These are phyloP conservation scores for Phoenoteleia sp. DNA, from an alignment of 2,888 invertebrate genomes.

Conservation along the genomic window DNA sequence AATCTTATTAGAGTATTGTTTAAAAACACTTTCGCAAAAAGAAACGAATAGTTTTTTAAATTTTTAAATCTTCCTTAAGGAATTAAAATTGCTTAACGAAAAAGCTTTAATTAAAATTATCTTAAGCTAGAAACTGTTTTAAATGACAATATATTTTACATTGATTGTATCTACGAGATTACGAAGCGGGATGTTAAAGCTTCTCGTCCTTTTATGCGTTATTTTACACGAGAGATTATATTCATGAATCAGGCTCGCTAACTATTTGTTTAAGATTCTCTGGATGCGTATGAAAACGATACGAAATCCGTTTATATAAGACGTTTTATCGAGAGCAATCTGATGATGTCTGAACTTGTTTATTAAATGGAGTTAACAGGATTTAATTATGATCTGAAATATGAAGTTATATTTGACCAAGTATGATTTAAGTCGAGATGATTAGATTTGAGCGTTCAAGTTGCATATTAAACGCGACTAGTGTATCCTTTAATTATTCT, in stretches of 20 bases:
- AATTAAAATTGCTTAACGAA: too few relatives aligned
- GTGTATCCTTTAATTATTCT: slow-evolving; percentile 3
- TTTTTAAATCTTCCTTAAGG: too few relatives aligned
- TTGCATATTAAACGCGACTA: slow-evolving; percentile 20
- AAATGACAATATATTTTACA: neutral
- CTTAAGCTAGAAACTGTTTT: neutral
- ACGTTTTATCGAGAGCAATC: neutral
- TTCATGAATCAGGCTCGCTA: neutral
- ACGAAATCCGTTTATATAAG: slow-evolving; percentile 11
- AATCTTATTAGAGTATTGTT: too few relatives aligned
- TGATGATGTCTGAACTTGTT: slow-evolving; percentile 24
- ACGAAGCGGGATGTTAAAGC: neutral
- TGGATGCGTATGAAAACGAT: neutral
- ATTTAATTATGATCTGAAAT: slow-evolving; percentile 35
- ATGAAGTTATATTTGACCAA: slow-evolving; percentile 18
- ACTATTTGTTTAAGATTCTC: neutral
- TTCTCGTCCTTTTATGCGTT: neutral
- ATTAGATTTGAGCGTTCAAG: slow-evolving; percentile 22
- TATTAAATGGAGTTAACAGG: slow-evolving; percentile 26
- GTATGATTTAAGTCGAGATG: slow-evolving; percentile 25
- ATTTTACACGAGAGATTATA: neutral
- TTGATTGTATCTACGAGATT: slow-evolving; percentile 3
- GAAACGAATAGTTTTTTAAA: too few relatives aligned
- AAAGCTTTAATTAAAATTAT: slow-evolving; percentile 40
- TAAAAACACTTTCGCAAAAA: too few relatives aligned